Base-by-base conservation (phyloP, 2,888 invertebrate species). In the Eurytoma adleriae region DNA sequence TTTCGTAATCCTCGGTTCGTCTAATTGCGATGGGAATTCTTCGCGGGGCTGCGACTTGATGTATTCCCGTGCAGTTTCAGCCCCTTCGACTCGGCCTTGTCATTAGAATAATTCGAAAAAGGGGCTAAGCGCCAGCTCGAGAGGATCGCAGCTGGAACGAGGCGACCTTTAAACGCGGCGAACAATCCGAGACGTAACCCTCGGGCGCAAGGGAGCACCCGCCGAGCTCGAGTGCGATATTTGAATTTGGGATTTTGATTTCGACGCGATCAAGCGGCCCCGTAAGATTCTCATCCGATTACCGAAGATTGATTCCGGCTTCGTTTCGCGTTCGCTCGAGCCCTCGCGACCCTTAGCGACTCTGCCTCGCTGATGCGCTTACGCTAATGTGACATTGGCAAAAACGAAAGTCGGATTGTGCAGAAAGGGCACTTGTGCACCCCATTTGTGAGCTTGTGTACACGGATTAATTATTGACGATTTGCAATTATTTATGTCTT, bases 161-260 rank as follows among this genome's bases (percentile, higher is more conserved):
- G 79, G 75, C 79, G 76, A 77, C 80, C 24, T 56, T 73, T 27
- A 64, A 50, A 50, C 75, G 56, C 73, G 27, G 20, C 68, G 66
- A 73, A 71, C 68, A 76, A 62, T 82, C 48, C 12, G 48, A 64
- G 20, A n/a, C 2, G 70, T 14, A 27, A 57, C 68, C 69, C 78
- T 73, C 67, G 78, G 68, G 68, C 27, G 20, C 40, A 24, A 24
- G 24, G 24, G 24, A 50, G n/a, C 18, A n/a, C n/a, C 24, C 13
- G 20, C 30, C 48, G n/a, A 14, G 30, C 81, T 86, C 85, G 82
- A 87, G 86, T 86, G 85, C 84, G 84, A 86, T 86, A 85, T 87
- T 87, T 87, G 87, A 86, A 87, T 87, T 87, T 86, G 84, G 85
- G 86, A 86, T 86, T 86, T 85, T 85, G 84, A 85, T 85, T 87